A percentile compares a stretch with the other conserved stretches of the same genome.
Evolutionary conservation across 1,140 invertebrate genomes (phyloP).

Genomic region (Penaeus chinensis): DNA sequence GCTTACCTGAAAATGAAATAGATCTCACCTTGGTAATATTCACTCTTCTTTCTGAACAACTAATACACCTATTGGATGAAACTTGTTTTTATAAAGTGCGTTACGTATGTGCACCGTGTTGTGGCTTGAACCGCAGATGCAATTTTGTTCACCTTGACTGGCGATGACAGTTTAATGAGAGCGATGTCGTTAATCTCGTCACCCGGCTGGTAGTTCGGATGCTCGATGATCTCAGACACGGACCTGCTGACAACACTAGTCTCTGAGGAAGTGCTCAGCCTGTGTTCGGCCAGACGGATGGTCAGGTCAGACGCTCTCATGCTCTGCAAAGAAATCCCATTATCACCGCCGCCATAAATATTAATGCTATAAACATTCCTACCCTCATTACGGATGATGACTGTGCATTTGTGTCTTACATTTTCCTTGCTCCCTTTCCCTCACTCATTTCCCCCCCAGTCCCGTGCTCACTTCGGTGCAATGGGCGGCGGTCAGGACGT

Average conservation of each 20-base stretch:
- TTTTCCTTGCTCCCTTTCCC: not conserved
- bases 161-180: too few species aligned
- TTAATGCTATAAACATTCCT: not conserved
- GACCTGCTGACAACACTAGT: not conserved
- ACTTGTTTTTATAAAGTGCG: too few species aligned
- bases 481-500: slow-evolving; percentile 63
- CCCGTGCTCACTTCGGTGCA: slow-evolving; percentile 34
- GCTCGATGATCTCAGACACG: slow-evolving; percentile 31
- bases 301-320: not conserved
- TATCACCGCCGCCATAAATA: not conserved
- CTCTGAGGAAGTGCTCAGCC: not conserved
- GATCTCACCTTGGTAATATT: not conserved
- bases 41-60: not conserved
- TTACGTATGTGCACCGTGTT: too few species aligned
- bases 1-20: slow-evolving; percentile 23
- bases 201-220: not conserved
- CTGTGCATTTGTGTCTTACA: not conserved
- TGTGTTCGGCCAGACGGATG: slow-evolving; percentile 24
- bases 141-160: too few species aligned
- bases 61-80: too few species aligned
- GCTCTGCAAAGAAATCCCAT: not conserved
- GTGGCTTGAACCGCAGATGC: too few species aligned
- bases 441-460: not conserved
- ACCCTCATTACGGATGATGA: not conserved
- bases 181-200: too few species aligned